A percentile compares a stretch with the other conserved stretches of the same genome.
These are phyloP conservation scores for Oenanthe oenanthe DNA, from an alignment of 2,113 vertebrate species.

Conservation along the genomic window DNA sequence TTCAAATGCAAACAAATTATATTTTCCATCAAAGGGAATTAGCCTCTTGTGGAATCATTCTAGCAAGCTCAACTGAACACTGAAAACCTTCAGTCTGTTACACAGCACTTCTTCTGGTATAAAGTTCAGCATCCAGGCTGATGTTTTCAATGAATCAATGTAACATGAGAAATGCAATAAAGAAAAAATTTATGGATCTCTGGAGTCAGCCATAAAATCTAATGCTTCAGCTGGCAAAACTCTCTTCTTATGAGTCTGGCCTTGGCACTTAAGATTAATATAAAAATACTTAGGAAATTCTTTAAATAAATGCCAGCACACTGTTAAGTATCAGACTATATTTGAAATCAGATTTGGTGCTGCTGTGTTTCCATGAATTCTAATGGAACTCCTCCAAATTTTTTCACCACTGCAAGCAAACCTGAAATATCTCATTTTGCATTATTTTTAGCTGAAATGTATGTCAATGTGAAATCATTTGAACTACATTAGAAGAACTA, in stretches of 20 bases:
- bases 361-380: conserved; percentile 15
- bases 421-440: conserved; percentile 20
- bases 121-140: background rate
- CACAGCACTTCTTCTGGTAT: background rate
- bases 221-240: background rate
- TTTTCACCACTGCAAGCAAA: background rate
- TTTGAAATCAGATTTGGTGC: background rate
- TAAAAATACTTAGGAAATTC: background rate
- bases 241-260: background rate
- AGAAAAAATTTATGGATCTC: background rate
- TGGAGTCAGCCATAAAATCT: background rate
- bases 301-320: background rate
- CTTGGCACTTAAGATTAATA: background rate
- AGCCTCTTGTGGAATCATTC: background rate
- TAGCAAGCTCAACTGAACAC: background rate
- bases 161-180: background rate
- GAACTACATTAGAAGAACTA: conserved; percentile 24
- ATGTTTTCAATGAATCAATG: background rate
- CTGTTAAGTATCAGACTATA: background rate
- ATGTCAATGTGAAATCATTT: conserved; percentile 37
- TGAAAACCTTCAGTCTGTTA: background rate
- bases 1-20: background rate
- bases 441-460: conserved; percentile 60
- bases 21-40: background rate
- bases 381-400: background rate